Base-by-base conservation (phyloP, 2,888 invertebrate species). In the Rutpela maculata region DNA sequence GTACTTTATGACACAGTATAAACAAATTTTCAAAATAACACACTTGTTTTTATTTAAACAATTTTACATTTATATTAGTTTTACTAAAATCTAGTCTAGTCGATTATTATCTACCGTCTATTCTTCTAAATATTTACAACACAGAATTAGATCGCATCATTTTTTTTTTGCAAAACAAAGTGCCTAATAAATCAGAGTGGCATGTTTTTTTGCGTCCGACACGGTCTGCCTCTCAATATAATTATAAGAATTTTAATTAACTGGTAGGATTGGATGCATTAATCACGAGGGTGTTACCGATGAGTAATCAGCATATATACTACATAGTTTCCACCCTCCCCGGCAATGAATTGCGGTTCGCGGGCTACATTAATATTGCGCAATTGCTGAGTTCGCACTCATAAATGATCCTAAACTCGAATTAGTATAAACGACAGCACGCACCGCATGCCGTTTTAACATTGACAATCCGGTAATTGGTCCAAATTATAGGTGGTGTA, bases 201-300 rank as follows among this genome's bases (percentile, higher is more conserved):
- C 79, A 79, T 76, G 81, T 77, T 80, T 80, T 81, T 82, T 84
- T 78, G 67, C 63, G 76, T 73, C 71, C 80, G 72, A 72, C 83
- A 81, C 81, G 84, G 82, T 79, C 78, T 78, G 81, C 81, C 83
- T 84, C 81, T 81, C 85, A 83, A 84, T 85, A 86, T 87, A 88
- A 88, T 88, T 88, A 88, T 88, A 87, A 88, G 86, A 86, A 87
- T 88, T 88, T 88, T 88, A 88, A 88, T 88, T 88, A 88, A 88
- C 88, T 86, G 85, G 84, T 83, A 82, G 85, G 85, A 88, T 88
- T 87, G 87, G 85, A 83, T 78, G 82, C 88, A 88, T 88, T 88
- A 88, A 88, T 88, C 88, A 88, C 82, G 82, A 80, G 88, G 88
- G 88, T 85, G 87, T 88, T 85, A 85, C 88, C 86, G 88, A 88